Base-by-base conservation (phyloP, 2,888 invertebrate genomes). In the Thysanoteuthis rhombus region DNA sequence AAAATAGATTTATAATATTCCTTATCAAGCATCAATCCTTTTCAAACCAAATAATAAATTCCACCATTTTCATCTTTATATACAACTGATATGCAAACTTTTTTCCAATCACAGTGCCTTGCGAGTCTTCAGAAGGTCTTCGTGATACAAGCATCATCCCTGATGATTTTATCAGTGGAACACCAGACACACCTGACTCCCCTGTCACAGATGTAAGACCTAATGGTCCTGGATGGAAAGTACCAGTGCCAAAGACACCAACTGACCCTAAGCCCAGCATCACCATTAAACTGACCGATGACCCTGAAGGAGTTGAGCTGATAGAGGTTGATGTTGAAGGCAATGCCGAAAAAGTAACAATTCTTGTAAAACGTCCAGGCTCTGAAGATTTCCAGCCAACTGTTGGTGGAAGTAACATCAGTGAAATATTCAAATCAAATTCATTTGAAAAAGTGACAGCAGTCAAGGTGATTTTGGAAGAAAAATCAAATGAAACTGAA, bases 261-360 rank as follows among this genome's bases (percentile, higher is more conserved):
- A 32, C 42, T 40, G 91, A 91, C 40, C 42, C 32, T 0, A 42
- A 91, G 42, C 42, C 91, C 8, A 91, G 91, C 45, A 45, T 91
- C 32, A 91, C 42, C 0, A 28, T 91, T 42, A 91, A 91, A 91
- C 42, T 91, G 40, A 91, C 91, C 4, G 91, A 91, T 91, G 45
- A 91, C 32, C 91, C 91, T 42, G 42, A 91, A 91, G 91, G 91
- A 6, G 42, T 91, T 91, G 91, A 91, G 28, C 32, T 91, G n/a
- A 28, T 40, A 32, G 42, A 91, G 28, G 91, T 91, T 40, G 91
- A 91, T 28, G n/a, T 91, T 5, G 25, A 16, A 16, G 91, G 91
- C 16, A 91, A 45, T 91, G 40, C n/a, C 42, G 32, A n/a, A n/a
- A 91, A 91, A 1, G 42, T 42, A 28, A 91, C 91, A 42, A 91